These are phyloP conservation scores for Calcarius ornatus DNA, from an alignment of 2,113 vertebrate species.

Conservation along the genomic window DNA sequence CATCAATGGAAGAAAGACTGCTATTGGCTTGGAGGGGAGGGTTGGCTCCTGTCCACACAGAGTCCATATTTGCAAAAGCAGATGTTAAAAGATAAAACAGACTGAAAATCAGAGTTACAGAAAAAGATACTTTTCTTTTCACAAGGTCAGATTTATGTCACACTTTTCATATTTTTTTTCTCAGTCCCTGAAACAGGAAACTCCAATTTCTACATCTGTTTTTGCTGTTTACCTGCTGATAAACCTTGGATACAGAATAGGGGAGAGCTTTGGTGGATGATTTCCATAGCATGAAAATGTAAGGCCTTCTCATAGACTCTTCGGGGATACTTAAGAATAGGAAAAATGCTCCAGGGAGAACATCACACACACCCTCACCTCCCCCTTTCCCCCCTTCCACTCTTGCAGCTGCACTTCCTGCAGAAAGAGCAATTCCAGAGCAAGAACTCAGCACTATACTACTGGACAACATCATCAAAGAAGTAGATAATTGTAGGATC, in stretches of 20 bases:
- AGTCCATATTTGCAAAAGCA: background rate
- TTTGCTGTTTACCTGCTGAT: background rate
- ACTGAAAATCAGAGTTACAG: background rate
- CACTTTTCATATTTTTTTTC: background rate
- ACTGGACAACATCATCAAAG: background rate
- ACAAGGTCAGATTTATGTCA: background rate
- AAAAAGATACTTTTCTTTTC: background rate
- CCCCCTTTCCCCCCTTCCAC: accelerated
- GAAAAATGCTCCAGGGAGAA: background rate
- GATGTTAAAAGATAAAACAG: constrained; percentile 35
- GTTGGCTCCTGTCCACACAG: constrained; percentile 4
- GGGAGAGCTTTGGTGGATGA: background rate
- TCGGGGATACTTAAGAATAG: background rate
- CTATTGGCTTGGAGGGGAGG: background rate
- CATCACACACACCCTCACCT: background rate
- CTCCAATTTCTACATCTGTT: background rate
- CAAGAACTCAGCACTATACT: background rate
- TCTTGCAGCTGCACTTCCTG: background rate
- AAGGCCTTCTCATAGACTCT: background rate
- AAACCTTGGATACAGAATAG: background rate
- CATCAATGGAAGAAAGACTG: constrained; percentile 40
- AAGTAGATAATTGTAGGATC: background rate
- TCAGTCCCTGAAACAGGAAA: background rate
- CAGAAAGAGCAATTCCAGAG: background rate
- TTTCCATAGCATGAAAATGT: background rate